A percentile compares a stretch with the other conserved stretches of the same genome.
These are phyloP conservation scores for Hirundo rustica DNA, from an alignment of 2,797 vertebrate species.

Conservation along the genomic window DNA sequence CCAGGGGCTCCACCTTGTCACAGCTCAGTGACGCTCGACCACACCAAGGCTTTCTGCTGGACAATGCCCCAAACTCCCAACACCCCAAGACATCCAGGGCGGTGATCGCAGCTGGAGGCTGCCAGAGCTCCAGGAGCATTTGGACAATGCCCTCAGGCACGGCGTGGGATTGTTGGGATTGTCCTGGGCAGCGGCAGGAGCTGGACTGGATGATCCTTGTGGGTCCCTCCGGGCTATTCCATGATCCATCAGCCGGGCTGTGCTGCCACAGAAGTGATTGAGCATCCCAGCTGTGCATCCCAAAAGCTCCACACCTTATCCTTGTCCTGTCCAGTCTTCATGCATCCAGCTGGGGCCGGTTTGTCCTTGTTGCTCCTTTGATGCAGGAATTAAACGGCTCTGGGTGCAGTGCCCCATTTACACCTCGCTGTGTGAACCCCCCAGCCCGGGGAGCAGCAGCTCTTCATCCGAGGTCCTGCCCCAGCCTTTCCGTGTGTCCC, in stretches of 20 bases:
- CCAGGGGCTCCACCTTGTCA: background rate
- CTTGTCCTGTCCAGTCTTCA: fast-evolving
- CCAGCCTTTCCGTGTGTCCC: background rate
- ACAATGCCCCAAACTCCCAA: background rate
- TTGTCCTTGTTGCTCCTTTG: background rate
- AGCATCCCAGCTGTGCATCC: background rate
- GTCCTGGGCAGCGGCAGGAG: background rate
- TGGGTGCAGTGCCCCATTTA: background rate
- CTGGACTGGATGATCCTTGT: background rate
- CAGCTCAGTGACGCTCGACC: background rate
- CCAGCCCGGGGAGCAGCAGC: background rate
- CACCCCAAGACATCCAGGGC: background rate
- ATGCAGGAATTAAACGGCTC: background rate
- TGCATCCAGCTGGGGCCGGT: background rate
- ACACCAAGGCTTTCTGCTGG: background rate
- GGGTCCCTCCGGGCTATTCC: background rate
- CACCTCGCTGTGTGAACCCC: background rate
- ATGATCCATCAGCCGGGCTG: background rate
- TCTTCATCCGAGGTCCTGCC: background rate
- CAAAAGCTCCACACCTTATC: background rate
- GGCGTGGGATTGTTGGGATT: background rate
- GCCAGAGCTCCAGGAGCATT: background rate
- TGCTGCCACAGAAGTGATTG: fast-evolving
- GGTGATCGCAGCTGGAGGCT: background rate
- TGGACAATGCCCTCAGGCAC: background rate